Evolutionary conservation across 2,888 invertebrate genomes (phyloP).

Genomic region (Nomada fabriciana): DNA sequence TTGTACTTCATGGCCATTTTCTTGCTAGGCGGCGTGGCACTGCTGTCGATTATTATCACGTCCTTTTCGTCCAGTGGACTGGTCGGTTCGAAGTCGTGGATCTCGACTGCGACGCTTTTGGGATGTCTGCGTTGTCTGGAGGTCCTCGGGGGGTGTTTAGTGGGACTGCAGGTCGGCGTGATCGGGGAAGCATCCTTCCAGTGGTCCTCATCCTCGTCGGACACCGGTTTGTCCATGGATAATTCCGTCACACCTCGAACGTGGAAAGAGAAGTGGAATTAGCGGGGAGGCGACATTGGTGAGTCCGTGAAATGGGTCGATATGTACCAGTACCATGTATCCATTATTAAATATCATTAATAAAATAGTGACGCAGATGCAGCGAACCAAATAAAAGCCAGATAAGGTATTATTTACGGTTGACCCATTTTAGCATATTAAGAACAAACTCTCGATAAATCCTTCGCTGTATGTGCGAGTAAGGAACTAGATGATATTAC

Average conservation of each 20-base stretch:
- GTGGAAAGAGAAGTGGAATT: too few relatives aligned
- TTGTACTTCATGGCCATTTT: conserved; percentile 27
- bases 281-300: background rate
- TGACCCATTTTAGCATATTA: background rate
- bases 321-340: too few relatives aligned
- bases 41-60: conserved; percentile 47
- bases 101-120: conserved; percentile 48
- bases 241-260: conserved; percentile 60
- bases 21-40: conserved; percentile 19
- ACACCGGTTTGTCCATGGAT: conserved; percentile 65
- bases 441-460: too few relatives aligned
- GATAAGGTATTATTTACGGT: background rate
- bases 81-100: conserved; percentile 57
- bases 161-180: conserved; percentile 75
- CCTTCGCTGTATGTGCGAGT: background rate
- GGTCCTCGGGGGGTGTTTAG: conserved; percentile 35
- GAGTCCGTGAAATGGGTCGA: background rate
- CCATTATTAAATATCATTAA: too few relatives aligned
- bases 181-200: conserved; percentile 72
- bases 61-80: conserved; percentile 44
- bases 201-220: conserved; percentile 67
- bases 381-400: background rate
- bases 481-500: too few relatives aligned
- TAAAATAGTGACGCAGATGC: background rate
- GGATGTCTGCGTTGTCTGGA: conserved; percentile 11